These are phyloP conservation scores for Trachelus troglodyta DNA, from an alignment of 2,888 invertebrate genomes.

Conservation along the genomic window DNA sequence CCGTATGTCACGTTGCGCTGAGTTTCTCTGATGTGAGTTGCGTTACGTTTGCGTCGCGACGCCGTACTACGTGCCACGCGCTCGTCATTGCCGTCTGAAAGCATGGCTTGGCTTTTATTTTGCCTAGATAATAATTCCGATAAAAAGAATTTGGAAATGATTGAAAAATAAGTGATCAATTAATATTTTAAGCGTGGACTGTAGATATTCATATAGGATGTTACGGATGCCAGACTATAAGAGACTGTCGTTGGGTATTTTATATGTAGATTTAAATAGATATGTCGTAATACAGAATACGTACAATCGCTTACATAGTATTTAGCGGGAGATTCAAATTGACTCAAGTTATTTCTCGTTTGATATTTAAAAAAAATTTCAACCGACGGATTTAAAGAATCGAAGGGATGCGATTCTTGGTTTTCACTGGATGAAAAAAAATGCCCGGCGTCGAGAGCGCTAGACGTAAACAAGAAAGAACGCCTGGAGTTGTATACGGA, in stretches of 20 bases:
- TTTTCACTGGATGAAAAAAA: too few relatives aligned
- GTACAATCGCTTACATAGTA: neutral
- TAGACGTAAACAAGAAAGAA: neutral
- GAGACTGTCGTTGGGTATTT: neutral
- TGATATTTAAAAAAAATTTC: neutral
- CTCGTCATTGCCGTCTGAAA: neutral
- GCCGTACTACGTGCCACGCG: constrained; percentile 1
- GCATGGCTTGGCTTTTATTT: neutral
- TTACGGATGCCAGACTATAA: neutral
- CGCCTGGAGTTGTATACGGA: neutral
- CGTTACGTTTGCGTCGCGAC: constrained; percentile 1
- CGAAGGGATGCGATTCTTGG: too few relatives aligned
- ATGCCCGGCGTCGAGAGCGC: too few relatives aligned
- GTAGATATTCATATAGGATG: neutral
- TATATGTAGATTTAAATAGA: neutral
- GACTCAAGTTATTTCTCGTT: neutral
- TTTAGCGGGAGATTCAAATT: neutral
- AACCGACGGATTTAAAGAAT: too few relatives aligned
- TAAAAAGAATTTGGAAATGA: neutral
- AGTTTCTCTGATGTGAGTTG: neutral
- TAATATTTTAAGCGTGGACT: neutral
- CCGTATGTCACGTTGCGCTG: neutral
- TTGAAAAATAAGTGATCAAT: neutral
- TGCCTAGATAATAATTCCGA: neutral
- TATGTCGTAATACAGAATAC: neutral